These are phyloP conservation scores for Rhaphigaster nebulosa DNA, from an alignment of 2,888 invertebrate genomes.

Conservation along the genomic window DNA sequence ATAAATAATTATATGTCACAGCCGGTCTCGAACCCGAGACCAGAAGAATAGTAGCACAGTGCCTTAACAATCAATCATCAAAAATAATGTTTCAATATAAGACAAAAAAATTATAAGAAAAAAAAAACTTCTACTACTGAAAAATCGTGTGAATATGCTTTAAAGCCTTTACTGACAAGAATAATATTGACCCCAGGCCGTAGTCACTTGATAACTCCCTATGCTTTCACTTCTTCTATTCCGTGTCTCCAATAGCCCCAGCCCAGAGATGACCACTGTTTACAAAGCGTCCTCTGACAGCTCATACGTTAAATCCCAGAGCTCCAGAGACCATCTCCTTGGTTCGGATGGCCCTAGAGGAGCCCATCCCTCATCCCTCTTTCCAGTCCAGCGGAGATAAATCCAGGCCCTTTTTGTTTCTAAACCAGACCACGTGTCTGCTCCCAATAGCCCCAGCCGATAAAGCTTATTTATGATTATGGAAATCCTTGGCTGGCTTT, in stretches of 20 bases:
- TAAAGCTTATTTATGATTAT: neutral
- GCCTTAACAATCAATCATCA: no score
- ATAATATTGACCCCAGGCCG: neutral
- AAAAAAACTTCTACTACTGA: no score
- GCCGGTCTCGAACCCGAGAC: no score
- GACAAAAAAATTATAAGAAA: no score
- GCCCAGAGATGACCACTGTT: neutral
- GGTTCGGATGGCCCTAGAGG: neutral
- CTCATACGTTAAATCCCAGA: slow-evolving; percentile 1
- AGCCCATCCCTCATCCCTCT: neutral
- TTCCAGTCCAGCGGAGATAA: neutral
- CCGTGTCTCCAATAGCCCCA: neutral
- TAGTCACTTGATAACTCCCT: neutral
- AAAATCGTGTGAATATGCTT: no score
- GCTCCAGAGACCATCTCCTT: neutral
- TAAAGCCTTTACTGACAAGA: neutral
- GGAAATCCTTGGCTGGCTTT: neutral
- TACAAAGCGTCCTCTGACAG: slow-evolving; percentile 17
- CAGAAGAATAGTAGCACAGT: no score
- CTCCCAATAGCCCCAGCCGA: neutral
- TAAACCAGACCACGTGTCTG: slow-evolving; percentile 14
- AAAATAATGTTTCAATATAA: no score
- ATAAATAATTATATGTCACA: no score
- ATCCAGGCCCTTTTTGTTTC: neutral
- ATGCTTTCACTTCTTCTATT: neutral